phyloP scores from a whole-genome alignment of 2,797 vertebrate genomes.

The Synaphobranchus kaupii region DNA sequence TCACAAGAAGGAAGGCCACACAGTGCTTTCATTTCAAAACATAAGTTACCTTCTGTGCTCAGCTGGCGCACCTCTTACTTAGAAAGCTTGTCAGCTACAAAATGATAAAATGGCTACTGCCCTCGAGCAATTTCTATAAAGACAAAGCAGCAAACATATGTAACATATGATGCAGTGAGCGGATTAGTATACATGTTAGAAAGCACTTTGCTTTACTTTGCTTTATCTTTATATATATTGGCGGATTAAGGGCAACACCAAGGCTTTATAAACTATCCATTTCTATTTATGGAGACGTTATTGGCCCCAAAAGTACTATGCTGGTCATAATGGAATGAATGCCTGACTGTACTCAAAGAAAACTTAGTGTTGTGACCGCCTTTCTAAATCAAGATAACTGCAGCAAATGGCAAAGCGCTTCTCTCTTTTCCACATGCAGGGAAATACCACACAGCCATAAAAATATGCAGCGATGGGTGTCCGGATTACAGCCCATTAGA shows the following conservation, averaged over 20 bases:
- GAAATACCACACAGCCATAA: background rate
- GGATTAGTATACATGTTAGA: background rate
- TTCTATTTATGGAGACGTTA: background rate
- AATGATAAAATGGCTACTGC: background rate
- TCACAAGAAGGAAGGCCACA: background rate
- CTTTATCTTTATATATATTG: background rate
- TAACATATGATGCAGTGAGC: background rate
- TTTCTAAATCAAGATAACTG: slow-evolving; percentile 17
- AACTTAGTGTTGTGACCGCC: background rate
- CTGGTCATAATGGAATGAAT: slow-evolving; percentile 1
- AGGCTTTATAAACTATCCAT: background rate
- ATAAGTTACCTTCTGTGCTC: background rate
- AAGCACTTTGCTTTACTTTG: background rate
- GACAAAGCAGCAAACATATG: background rate
- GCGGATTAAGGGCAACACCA: background rate
- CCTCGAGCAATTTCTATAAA: background rate
- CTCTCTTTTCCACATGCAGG: background rate
- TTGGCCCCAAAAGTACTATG: background rate
- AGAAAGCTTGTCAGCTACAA: background rate
- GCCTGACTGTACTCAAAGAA: background rate
- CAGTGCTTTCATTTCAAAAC: background rate
- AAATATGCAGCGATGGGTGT: background rate
- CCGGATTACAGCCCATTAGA: background rate
- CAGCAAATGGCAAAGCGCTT: background rate
- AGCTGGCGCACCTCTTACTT: background rate